Evolutionary conservation across 2,113 vertebrate genomes (phyloP).

Genomic region (Mionectes macconnelli): DNA sequence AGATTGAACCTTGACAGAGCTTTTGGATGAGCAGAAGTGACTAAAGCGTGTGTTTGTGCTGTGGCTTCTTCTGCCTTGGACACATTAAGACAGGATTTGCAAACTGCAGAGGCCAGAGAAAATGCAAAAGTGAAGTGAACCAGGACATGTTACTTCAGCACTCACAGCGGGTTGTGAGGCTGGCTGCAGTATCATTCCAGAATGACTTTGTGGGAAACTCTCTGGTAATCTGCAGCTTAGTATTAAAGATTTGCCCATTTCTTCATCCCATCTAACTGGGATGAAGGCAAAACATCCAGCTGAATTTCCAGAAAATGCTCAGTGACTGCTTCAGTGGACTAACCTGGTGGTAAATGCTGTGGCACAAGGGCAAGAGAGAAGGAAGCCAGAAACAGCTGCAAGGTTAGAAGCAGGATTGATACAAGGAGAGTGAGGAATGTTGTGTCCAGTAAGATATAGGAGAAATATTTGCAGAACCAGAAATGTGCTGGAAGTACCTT

Average conservation of each 20-base stretch:
- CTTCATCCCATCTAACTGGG: neutral
- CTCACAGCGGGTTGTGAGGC: accelerated
- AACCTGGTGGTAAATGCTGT: neutral
- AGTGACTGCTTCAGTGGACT: neutral
- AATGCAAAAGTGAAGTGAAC: accelerated
- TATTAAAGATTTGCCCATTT: neutral
- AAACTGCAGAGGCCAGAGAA: neutral
- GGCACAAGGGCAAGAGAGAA: neutral
- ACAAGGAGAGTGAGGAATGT: neutral
- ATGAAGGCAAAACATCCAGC: neutral
- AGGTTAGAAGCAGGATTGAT: neutral
- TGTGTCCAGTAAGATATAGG: neutral
- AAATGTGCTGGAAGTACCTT: neutral
- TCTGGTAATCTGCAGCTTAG: neutral
- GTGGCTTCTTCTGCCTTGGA: neutral
- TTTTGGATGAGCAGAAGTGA: neutral
- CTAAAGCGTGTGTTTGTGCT: neutral
- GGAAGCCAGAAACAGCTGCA: neutral
- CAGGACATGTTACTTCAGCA: neutral
- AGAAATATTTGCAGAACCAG: neutral
- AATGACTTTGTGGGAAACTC: neutral
- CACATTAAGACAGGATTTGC: neutral
- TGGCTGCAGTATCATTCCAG: neutral
- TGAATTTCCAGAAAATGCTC: neutral
- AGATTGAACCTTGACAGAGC: neutral